phyloP scores from a whole-genome alignment of 2,113 vertebrate genomes.

The Anoura caudifer region DNA sequence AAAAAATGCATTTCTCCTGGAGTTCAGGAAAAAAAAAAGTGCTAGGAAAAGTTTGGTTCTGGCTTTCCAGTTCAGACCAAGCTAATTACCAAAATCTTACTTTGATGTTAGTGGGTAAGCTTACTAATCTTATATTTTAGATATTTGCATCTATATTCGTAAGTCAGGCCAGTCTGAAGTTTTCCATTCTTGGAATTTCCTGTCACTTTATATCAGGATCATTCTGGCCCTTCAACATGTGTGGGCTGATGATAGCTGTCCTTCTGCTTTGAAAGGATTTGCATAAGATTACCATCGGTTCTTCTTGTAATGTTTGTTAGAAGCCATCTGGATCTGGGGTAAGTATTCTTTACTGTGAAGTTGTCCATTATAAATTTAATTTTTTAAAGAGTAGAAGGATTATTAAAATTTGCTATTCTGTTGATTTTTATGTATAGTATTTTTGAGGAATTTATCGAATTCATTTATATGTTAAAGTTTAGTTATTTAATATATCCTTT shows the following conservation, averaged over 20 bases:
- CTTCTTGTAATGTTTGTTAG: background rate
- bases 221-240: background rate
- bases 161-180: background rate
- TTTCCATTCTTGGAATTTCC: background rate
- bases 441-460: background rate
- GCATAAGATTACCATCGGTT: background rate
- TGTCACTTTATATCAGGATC: background rate
- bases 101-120: background rate
- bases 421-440: background rate
- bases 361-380: background rate
- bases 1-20: background rate
- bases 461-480: background rate
- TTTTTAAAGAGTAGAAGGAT: background rate
- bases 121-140: background rate
- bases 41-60: background rate
- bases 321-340: background rate
- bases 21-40: background rate
- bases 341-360: background rate
- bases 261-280: background rate
- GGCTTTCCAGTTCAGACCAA: background rate
- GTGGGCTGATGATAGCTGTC: background rate
- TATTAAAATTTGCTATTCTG: background rate
- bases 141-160: background rate
- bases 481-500: background rate
- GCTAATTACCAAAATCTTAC: background rate